Evolutionary conservation across 2,888 invertebrate species (phyloP).

Genomic region (Heliconius ethilla): DNA sequence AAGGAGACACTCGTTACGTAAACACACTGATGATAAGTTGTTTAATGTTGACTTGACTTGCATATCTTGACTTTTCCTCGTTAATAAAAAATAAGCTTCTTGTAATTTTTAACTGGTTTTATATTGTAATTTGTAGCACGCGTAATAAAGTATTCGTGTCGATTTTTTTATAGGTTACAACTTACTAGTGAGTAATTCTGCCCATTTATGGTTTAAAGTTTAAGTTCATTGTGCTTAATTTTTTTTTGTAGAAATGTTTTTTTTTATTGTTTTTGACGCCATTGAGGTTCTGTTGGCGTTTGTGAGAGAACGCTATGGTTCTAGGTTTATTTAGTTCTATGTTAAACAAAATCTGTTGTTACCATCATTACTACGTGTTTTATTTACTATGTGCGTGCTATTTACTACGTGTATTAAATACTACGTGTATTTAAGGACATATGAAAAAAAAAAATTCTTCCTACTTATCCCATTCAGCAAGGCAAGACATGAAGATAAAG

Average conservation of each 20-base stretch:
- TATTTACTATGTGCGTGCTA: no score
- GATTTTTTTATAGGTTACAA: neutral
- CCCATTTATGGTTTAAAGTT: neutral
- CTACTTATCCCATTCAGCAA: neutral
- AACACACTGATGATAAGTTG: neutral
- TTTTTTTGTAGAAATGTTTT: neutral
- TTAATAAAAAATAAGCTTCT: neutral
- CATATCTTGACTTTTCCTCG: conserved; percentile 6
- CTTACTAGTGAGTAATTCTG: neutral
- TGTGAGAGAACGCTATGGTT: no score
- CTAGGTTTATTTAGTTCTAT: no score
- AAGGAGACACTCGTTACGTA: conserved; percentile 31
- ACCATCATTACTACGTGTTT: no score
- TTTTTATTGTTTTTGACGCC: neutral
- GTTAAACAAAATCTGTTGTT: no score
- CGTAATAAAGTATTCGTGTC: neutral
- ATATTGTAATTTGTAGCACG: neutral
- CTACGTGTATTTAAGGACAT: no score
- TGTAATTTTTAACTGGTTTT: conserved; percentile 10
- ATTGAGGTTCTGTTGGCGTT: neutral
- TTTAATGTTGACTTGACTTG: conserved; percentile 14
- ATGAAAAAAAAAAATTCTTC: no score
- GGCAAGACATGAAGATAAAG: no score
- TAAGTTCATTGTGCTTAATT: neutral
- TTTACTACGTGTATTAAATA: no score